Percentiles rank a stretch among this genome's conserved stretches.
phyloP scores from a whole-genome alignment of 37 sponge, comb jelly and placozoan genomes.

The Haliclona indistincta region DNA sequence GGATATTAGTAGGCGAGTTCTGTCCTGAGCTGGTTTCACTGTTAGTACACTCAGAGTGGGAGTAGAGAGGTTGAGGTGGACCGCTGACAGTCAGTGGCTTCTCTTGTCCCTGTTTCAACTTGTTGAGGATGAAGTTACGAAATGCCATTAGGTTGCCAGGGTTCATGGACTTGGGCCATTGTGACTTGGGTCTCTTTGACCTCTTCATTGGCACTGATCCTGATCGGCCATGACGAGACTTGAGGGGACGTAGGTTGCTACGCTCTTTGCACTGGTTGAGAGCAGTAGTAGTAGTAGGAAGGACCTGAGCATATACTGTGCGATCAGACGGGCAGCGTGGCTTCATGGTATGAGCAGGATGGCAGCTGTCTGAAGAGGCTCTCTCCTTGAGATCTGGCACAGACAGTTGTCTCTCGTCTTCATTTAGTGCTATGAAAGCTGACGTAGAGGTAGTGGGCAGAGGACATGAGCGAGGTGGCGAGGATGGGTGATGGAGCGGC shows the following conservation, averaged over 20 bases:
- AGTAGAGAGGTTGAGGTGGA: not conserved
- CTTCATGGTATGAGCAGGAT: no score
- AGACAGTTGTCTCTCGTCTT: no score
- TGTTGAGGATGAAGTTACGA: constrained; percentile 58
- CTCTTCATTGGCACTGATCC: constrained; percentile 23
- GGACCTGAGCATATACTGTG: not conserved
- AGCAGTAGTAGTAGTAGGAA: not conserved
- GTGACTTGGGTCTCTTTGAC: constrained; percentile 10
- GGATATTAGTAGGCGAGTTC: no score
- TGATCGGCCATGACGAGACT: constrained; percentile 4
- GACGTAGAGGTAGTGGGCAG: no score
- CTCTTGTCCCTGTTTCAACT: constrained; percentile 60
- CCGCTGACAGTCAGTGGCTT: not conserved
- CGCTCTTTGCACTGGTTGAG: not conserved
- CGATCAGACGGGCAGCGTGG: no score
- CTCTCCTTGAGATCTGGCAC: no score
- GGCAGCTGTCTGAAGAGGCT: no score
- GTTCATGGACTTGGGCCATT: constrained; percentile 70
- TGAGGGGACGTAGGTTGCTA: not conserved
- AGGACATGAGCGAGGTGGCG: no score
- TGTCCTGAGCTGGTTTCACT: no score
- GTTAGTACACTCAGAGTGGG: not conserved
- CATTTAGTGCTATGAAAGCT: no score
- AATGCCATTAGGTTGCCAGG: constrained; percentile 65
- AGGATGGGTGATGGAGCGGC: no score